Percentiles rank a stretch among this genome's conserved stretches.
phyloP scores from a whole-genome alignment of 2,797 vertebrate species.

The Karalla daura region DNA sequence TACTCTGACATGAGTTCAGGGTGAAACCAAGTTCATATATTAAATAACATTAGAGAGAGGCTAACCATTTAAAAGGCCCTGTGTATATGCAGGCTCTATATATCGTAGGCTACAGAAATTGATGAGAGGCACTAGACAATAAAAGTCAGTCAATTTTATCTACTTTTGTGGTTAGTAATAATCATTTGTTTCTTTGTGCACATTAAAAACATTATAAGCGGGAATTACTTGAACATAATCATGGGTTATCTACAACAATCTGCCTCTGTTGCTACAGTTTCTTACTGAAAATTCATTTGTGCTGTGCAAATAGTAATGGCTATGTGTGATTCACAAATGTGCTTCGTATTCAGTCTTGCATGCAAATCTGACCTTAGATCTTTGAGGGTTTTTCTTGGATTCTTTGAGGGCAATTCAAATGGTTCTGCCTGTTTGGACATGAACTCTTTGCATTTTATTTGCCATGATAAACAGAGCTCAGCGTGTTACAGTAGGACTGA shows the following conservation, averaged over 20 bases:
- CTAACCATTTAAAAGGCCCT: not conserved
- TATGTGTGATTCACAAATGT: not conserved
- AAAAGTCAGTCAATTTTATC: not conserved
- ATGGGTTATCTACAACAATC: not conserved
- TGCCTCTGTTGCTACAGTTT: not conserved
- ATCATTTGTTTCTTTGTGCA: not conserved
- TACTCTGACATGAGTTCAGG: slow-evolving; percentile 23
- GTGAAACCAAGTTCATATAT: slow-evolving; percentile 62
- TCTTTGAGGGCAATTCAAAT: slow-evolving; percentile 34
- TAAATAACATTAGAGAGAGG: not conserved
- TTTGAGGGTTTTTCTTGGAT: slow-evolving; percentile 8
- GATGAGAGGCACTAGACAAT: not conserved
- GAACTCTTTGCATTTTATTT: slow-evolving; percentile 31
- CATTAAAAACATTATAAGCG: too few species aligned
- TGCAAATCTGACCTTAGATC: slow-evolving; percentile 22
- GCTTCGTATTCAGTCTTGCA: not conserved
- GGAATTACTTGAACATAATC: not conserved
- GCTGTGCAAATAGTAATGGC: not conserved
- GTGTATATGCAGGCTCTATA: not conserved
- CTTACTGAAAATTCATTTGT: not conserved
- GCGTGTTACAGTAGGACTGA: slow-evolving; percentile 1
- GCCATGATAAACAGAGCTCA: slow-evolving; percentile 11
- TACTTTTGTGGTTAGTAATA: not conserved
- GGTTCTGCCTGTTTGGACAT: slow-evolving; percentile 48
- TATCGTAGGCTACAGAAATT: too few species aligned